phyloP scores from a whole-genome alignment of 2,888 invertebrate species.

The Sepioteuthis lessoniana region DNA sequence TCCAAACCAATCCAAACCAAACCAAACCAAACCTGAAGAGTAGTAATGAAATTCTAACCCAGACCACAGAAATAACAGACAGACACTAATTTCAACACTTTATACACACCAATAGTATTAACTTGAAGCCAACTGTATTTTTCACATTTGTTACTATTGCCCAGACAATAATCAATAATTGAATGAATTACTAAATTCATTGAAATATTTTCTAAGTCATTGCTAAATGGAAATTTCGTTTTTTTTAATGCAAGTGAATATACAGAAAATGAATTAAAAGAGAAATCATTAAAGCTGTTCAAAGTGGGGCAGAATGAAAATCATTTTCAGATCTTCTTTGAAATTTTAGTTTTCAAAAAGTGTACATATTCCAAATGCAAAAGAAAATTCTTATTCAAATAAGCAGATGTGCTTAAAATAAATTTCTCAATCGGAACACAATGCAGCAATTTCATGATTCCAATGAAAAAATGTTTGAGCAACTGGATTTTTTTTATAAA shows the following conservation, averaged over 20 bases:
- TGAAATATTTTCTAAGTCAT: not conserved
- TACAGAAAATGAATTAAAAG: not conserved
- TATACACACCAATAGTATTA: not conserved
- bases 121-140: no score
- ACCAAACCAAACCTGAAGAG: no score
- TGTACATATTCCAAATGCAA: not conserved
- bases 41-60: no score
- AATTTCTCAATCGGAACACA: not conserved
- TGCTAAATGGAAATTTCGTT: not conserved
- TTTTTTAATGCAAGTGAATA: not conserved
- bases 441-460: not conserved
- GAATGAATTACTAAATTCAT: no score
- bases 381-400: not conserved
- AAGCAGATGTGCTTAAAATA: not conserved
- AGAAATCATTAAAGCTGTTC: not conserved
- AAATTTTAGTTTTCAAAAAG: not conserved
- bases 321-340: not conserved
- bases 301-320: not conserved
- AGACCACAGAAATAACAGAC: not conserved
- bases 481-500: not conserved
- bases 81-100: not conserved
- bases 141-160: no score
- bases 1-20: no score
- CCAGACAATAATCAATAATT: no score
- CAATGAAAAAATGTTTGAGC: not conserved